These are phyloP conservation scores for Typhlomys cinereus DNA, from an alignment of 2,113 vertebrate genomes.

Conservation along the genomic window DNA sequence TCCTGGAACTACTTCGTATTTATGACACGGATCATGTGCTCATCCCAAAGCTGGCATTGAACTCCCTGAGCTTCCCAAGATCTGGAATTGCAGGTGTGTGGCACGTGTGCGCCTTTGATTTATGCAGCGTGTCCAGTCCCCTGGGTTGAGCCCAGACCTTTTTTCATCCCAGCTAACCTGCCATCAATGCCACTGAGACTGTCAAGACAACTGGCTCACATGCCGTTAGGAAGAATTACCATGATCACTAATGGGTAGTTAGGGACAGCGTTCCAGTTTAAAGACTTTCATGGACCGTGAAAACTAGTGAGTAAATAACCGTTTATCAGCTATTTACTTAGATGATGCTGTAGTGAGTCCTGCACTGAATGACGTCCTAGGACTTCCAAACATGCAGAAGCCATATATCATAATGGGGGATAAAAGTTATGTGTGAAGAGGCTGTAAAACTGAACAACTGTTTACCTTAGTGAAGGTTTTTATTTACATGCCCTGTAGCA, in stretches of 20 bases:
- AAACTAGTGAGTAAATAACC: slow-evolving; percentile 60
- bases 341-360: no score
- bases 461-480: slow-evolving; percentile 68
- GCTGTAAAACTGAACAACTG: slow-evolving; percentile 61
- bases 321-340: slow-evolving; percentile 60
- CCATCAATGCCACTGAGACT: background rate
- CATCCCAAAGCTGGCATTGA: background rate
- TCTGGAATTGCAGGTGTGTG: background rate
- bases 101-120: background rate
- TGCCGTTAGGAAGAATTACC: slow-evolving; percentile 47
- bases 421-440: slow-evolving; percentile 21
- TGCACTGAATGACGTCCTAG: background rate
- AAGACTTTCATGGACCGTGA: slow-evolving; percentile 53
- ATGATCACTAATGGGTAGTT: slow-evolving; percentile 59
- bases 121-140: background rate
- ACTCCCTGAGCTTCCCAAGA: background rate
- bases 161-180: background rate
- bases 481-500: slow-evolving; percentile 56
- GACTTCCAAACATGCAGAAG: slow-evolving; percentile 1
- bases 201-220: slow-evolving; percentile 4
- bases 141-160: background rate
- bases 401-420: slow-evolving; percentile 45
- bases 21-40: background rate
- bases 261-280: slow-evolving; percentile 51
- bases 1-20: background rate